These are phyloP conservation scores for Stenolophus ochropezus DNA, from an alignment of 2,888 invertebrate genomes.

Conservation along the genomic window DNA sequence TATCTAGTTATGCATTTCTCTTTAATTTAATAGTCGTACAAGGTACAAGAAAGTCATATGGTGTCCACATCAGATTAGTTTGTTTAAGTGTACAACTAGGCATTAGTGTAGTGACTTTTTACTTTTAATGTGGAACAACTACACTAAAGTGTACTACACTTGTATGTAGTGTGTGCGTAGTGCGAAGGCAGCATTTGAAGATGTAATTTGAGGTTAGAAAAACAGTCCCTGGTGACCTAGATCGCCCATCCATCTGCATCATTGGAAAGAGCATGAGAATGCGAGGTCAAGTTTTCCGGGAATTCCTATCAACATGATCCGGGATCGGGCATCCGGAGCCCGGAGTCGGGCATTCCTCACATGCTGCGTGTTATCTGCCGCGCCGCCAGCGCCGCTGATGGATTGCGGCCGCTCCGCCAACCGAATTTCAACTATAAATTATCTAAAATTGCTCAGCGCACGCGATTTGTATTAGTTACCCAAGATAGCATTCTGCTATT, in stretches of 20 bases:
- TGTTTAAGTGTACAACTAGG: too few relatives aligned
- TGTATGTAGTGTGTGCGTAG: too few relatives aligned
- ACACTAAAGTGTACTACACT: too few relatives aligned
- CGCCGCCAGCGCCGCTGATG: slow-evolving; percentile 30
- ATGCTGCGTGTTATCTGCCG: slow-evolving; percentile 56
- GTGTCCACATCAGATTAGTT: too few relatives aligned
- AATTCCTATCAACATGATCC: slow-evolving; percentile 32
- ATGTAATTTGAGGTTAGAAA: neutral
- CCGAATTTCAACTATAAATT: slow-evolving; percentile 59
- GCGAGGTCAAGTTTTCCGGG: slow-evolving; percentile 48
- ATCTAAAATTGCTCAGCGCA: slow-evolving; percentile 57
- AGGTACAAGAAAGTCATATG: too few relatives aligned
- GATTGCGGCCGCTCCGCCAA: slow-evolving; percentile 54
- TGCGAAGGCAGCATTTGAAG: neutral
- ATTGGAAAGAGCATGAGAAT: slow-evolving; percentile 28
- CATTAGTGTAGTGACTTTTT: too few relatives aligned
- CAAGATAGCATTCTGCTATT: slow-evolving; percentile 24
- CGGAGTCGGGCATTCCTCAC: slow-evolving; percentile 53
- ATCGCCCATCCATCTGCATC: neutral
- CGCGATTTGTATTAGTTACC: slow-evolving; percentile 59
- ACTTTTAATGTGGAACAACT: too few relatives aligned
- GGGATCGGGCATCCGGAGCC: neutral
- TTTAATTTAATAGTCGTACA: too few relatives aligned
- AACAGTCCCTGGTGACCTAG: neutral
- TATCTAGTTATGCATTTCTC: too few relatives aligned